phyloP scores from a whole-genome alignment of 2,797 vertebrate species.

The Hephaestus fuliginosus region DNA sequence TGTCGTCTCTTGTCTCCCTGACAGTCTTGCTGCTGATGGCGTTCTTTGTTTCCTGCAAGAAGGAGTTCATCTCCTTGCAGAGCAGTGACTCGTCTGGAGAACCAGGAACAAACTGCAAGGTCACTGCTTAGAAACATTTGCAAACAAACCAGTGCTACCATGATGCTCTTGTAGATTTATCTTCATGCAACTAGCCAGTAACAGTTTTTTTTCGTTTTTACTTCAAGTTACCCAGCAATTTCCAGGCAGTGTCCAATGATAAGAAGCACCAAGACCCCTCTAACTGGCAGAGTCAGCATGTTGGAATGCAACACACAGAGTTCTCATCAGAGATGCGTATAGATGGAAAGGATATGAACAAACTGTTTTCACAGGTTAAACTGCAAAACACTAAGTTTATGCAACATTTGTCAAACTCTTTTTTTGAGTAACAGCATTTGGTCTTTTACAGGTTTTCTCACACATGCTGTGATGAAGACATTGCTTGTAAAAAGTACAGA shows the following conservation, averaged over 20 bases:
- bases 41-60: slow-evolving; percentile 41
- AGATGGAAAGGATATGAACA: not conserved
- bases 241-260: rapidly evolving
- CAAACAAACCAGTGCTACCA: not conserved
- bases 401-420: not conserved
- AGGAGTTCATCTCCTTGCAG: slow-evolving; percentile 34
- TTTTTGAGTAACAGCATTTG: not conserved
- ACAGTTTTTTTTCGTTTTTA: not conserved
- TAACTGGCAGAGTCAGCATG: not conserved
- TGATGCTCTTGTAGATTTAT: not conserved
- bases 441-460: not conserved
- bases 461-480: not conserved
- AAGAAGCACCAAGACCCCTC: not conserved
- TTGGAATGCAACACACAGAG: not conserved
- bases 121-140: slow-evolving; percentile 16
- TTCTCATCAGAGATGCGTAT: not conserved
- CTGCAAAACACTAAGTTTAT: not conserved
- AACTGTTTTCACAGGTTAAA: not conserved
- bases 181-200: not conserved
- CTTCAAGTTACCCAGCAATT: not conserved
- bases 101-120: slow-evolving; percentile 73
- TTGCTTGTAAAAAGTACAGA: not conserved
- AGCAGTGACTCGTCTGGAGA: not conserved
- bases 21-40: slow-evolving; percentile 63
- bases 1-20: not conserved